Conservation (phyloP, 2,113 vertebrate species). For the Hystrix cristata region DNA sequence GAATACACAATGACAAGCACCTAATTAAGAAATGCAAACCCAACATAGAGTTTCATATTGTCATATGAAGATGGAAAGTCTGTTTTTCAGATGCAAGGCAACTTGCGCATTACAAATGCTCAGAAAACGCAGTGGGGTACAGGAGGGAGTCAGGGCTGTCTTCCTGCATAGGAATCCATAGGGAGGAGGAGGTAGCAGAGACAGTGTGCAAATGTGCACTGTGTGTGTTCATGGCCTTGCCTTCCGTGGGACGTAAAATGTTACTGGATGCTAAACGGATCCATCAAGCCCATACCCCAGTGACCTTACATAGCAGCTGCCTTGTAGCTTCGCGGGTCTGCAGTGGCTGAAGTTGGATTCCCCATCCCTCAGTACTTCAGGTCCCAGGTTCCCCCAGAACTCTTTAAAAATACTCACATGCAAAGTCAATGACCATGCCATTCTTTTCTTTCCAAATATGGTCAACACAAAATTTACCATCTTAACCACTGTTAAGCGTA, state of each 20-base stretch:
- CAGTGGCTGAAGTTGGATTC: background rate
- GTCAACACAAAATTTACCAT: background rate
- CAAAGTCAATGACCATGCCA: background rate
- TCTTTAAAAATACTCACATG: background rate
- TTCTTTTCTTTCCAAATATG: background rate
- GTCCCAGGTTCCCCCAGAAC: background rate
- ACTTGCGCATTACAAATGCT: background rate
- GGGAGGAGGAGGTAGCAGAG: background rate
- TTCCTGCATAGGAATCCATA: background rate
- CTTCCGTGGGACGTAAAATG: background rate
- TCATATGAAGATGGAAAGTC: conserved; percentile 78
- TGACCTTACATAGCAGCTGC: background rate
- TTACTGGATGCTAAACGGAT: rapidly evolving
- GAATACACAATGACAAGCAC: conserved; percentile 87
- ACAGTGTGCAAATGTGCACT: background rate
- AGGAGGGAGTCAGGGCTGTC: background rate
- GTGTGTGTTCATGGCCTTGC: no score
- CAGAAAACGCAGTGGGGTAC: background rate
- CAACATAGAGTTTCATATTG: conserved; percentile 81
- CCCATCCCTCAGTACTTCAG: background rate
- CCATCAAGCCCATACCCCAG: rapidly evolving
- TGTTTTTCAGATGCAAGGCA: conserved; percentile 60
- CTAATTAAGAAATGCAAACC: conserved; percentile 90
- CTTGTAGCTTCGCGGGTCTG: background rate
- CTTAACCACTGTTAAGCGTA: background rate